Base-by-base conservation (phyloP, 92 coral and sea anemone genomes). In the Palythoa heliodiscus region DNA sequence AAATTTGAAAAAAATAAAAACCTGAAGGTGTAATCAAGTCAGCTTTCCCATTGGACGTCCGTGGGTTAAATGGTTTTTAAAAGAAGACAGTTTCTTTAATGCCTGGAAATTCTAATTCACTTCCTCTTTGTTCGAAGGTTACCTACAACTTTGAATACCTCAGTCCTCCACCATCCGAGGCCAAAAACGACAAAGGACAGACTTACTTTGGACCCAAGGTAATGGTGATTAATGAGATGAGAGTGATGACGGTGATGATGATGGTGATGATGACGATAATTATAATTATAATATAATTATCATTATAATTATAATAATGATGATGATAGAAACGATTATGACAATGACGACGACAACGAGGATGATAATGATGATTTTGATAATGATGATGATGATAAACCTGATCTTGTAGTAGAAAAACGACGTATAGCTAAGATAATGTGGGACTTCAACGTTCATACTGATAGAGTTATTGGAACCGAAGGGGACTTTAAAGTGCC, bases 121-220 rank as follows among this genome's bases (percentile, higher is more conserved):
- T 11, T 10, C 39, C 19, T 70, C 79, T 20, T 52, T 25, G 38
- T 58, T 57, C 25, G 15, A 24, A 94, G 98, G 87, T 90, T 19
- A 90, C 91, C 20, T 90, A 90, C 88, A 90, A 91, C 57, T 94
- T 87, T 73, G 73, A 89, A 54, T 90, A 90, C 57, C 83, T 94
- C 61, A 89, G 52, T 25, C 92, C 95, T 37, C 87, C 83, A 23
- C 88, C 92, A 11, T 78, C 82, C 10, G 86, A 91, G 52, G 82
- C 87, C 71, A 29, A 60, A 20, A 88, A 90, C 75, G 37, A 55
- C 17, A 80, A 86, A 37, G 89, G 87, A 17, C 85, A 90, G 72
- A 64, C 72, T 64, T 92, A 92, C 84, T 86, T 87, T 88, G 95
- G 95, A 24, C 86, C 92, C 2, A 90, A 83, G 95, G 98, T 90